phyloP scores from a whole-genome alignment of 92 coral and sea anemone species.

The Diadumene lineata region DNA sequence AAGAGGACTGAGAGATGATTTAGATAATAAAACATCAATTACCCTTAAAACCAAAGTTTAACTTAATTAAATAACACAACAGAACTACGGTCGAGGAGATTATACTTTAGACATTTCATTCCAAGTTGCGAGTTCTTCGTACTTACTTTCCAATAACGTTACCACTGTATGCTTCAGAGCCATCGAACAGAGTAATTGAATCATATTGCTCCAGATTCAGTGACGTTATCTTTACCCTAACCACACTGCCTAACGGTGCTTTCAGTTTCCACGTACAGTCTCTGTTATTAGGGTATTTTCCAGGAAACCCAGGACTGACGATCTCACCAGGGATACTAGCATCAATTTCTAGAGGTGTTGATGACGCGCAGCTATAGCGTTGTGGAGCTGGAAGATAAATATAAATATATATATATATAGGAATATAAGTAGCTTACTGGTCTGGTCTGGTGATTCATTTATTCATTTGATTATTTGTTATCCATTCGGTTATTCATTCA shows the following conservation, averaged over 20 bases:
- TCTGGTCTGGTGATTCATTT: background rate
- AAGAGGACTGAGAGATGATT: background rate
- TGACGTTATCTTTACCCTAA: conserved; percentile 11
- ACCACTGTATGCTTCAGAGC: conserved; percentile 12
- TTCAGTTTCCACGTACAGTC: conserved; percentile 43
- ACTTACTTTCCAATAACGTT: conserved; percentile 22
- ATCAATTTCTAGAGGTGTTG: conserved; percentile 13
- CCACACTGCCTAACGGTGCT: conserved; percentile 32
- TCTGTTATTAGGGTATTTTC: conserved; percentile 16
- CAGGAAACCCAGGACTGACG: conserved; percentile 29
- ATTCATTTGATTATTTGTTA: background rate
- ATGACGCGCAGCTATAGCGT: background rate
- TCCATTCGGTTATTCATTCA: background rate
- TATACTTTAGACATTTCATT: too few relatives aligned
- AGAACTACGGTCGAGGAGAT: too few relatives aligned
- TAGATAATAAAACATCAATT: too few relatives aligned
- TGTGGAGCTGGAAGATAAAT: background rate
- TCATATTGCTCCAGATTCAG: conserved; percentile 16
- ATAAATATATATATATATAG: too few relatives aligned
- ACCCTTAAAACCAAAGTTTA: too few relatives aligned
- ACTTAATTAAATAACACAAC: too few relatives aligned
- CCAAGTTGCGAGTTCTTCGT: too few relatives aligned
- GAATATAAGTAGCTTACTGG: background rate
- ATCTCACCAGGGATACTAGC: conserved; percentile 33
- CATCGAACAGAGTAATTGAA: conserved; percentile 24